A percentile compares a stretch with the other conserved stretches of the same genome.
phyloP scores from a whole-genome alignment of 2,888 invertebrate genomes.

The Drosophila mulleri region DNA sequence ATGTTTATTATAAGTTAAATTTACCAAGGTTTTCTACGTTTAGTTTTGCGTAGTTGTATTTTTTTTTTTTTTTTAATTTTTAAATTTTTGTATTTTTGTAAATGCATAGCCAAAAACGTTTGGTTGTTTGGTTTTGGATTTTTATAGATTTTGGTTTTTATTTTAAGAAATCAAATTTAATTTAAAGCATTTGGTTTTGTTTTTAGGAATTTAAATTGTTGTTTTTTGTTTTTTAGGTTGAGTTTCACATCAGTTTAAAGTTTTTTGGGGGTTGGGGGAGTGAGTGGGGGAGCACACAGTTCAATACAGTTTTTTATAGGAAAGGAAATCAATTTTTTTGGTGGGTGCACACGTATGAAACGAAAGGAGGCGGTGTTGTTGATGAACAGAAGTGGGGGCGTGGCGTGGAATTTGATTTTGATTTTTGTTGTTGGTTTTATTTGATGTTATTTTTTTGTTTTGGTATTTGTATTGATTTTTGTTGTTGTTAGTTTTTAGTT shows the following conservation, averaged over 20 bases:
- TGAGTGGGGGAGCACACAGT: constrained; percentile 45
- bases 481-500: constrained; percentile 43
- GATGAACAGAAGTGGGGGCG: constrained; percentile 40
- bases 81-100: constrained; percentile 18
- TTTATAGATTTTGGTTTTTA: constrained; percentile 29
- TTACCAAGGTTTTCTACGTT: constrained; percentile 84
- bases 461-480: constrained; percentile 34
- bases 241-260: constrained; percentile 55
- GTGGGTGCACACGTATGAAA: constrained; percentile 59
- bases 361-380: constrained; percentile 18
- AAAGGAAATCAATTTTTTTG: constrained; percentile 54
- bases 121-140: constrained; percentile 58
- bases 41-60: constrained; percentile 51
- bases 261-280: constrained; percentile 11
- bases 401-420: constrained; percentile 51
- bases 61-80: constrained; percentile 1
- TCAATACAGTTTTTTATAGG: constrained; percentile 53
- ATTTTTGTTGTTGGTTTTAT: constrained; percentile 29
- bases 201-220: constrained; percentile 49
- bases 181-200: constrained; percentile 45
- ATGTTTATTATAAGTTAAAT: constrained; percentile 59
- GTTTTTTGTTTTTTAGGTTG: constrained; percentile 48
- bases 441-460: constrained; percentile 20
- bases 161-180: constrained; percentile 67
- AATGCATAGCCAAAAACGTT: constrained; percentile 55